These are phyloP conservation scores for Triplophysa tibetana DNA, from an alignment of 2,113 vertebrate species.

Conservation along the genomic window DNA sequence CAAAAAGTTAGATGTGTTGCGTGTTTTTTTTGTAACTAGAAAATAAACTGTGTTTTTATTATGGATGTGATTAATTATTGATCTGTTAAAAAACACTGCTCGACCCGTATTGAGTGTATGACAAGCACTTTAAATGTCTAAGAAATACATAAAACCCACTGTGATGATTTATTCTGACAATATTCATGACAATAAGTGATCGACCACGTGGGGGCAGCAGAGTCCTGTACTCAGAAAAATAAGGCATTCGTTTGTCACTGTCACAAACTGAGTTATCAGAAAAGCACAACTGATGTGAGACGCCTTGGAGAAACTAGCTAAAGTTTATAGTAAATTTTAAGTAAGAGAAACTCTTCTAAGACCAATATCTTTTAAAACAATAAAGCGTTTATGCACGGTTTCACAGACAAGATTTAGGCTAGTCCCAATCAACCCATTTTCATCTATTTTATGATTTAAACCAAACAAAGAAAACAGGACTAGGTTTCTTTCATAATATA, in stretches of 20 bases:
- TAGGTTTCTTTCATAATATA: neutral
- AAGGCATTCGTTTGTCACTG: neutral
- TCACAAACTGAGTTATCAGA: neutral
- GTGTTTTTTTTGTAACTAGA: too few species aligned
- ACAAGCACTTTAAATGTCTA: neutral
- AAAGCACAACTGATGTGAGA: neutral
- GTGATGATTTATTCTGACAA: neutral
- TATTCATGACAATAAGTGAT: neutral
- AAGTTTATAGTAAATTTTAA: neutral
- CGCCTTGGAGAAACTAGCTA: neutral
- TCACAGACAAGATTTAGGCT: neutral
- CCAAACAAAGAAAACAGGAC: too few species aligned
- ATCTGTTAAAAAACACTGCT: neutral
- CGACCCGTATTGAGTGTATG: neutral
- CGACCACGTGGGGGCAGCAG: conserved; percentile 20
- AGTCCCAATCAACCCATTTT: too few species aligned
- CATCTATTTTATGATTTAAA: too few species aligned
- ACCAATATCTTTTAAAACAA: neutral
- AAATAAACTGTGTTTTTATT: neutral
- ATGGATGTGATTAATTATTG: neutral
- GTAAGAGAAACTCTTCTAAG: too few species aligned
- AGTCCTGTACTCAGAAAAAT: neutral
- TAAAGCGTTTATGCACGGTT: neutral
- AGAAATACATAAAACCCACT: conserved; percentile 10
- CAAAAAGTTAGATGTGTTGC: too few species aligned